Conservation (phyloP, 2,797 vertebrate genomes). For the Paguma larvata region DNA sequence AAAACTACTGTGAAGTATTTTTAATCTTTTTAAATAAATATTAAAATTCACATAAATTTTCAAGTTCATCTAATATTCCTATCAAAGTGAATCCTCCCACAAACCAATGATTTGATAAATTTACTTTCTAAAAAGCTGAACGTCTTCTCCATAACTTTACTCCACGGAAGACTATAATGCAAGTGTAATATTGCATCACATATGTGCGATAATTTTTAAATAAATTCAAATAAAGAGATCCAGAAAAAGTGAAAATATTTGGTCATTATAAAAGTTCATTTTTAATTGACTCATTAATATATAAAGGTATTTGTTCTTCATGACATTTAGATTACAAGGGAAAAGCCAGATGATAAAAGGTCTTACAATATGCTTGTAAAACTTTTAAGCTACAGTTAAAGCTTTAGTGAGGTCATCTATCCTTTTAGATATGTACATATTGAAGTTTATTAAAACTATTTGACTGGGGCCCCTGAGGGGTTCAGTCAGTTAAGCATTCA, state of each 20-base stretch:
- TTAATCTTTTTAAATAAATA: not conserved
- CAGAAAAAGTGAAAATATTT: conserved; percentile 18
- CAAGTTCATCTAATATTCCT: conserved; percentile 23
- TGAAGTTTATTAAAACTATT: not conserved
- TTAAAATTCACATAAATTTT: not conserved
- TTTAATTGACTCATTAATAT: not conserved
- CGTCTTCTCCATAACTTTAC: not conserved
- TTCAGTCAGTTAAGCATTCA: too few relatives aligned
- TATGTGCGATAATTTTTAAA: not conserved
- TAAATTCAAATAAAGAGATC: not conserved
- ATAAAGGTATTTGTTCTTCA: not conserved
- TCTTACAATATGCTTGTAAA: not conserved
- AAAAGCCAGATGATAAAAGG: not conserved
- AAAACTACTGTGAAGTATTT: not conserved
- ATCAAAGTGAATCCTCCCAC: not conserved
- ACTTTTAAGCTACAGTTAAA: conserved; percentile 27
- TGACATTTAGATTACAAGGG: not conserved
- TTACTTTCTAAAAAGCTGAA: not conserved
- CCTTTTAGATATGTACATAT: not conserved
- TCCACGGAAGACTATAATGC: not conserved
- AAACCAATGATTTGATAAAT: not conserved
- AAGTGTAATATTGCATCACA: not conserved
- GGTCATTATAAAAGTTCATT: not conserved
- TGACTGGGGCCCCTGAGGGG: not conserved
- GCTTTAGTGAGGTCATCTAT: not conserved